A percentile compares a stretch with the other conserved stretches of the same genome.
Evolutionary conservation across 1,140 invertebrate species (phyloP).

Genomic region (Aphaenogaster rudis): DNA sequence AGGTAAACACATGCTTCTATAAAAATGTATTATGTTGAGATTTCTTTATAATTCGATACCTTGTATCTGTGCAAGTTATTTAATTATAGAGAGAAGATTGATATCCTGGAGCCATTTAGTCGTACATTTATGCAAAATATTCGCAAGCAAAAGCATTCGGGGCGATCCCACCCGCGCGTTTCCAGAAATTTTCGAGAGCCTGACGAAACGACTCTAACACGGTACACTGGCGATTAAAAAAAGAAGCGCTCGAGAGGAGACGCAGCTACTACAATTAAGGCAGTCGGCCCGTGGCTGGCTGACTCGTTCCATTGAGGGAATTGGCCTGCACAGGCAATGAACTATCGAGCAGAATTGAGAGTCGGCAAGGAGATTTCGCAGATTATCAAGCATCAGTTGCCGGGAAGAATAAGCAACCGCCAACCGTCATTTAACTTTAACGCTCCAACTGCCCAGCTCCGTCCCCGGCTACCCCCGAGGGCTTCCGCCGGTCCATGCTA

Average conservation of each 20-base stretch:
- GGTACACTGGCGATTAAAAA: slow-evolving; percentile 38
- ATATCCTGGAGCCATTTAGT: not conserved
- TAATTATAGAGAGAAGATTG: not conserved
- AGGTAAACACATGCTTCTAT: not conserved
- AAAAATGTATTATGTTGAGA: not conserved
- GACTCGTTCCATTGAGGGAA: slow-evolving; percentile 87
- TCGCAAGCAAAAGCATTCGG: not conserved
- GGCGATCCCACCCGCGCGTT: not conserved
- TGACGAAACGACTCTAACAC: slow-evolving; percentile 53
- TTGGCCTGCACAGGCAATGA: slow-evolving; percentile 84
- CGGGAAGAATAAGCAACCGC: slow-evolving; percentile 87
- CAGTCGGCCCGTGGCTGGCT: slow-evolving; percentile 81
- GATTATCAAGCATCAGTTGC: slow-evolving; percentile 87
- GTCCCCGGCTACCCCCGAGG: slow-evolving; percentile 82
- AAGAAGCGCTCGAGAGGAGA: slow-evolving; percentile 63
- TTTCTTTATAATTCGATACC: not conserved
- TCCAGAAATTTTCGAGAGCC: slow-evolving; percentile 46
- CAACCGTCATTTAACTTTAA: slow-evolving; percentile 88
- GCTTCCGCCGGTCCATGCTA: slow-evolving; percentile 85
- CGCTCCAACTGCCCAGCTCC: slow-evolving; percentile 85
- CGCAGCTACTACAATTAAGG: slow-evolving; percentile 85
- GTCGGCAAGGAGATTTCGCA: slow-evolving; percentile 82
- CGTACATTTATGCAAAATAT: not conserved
- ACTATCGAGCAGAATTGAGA: slow-evolving; percentile 83
- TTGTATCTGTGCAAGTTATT: too few species aligned